phyloP scores from a whole-genome alignment of 2,113 vertebrate genomes.

The Uria aalge region DNA sequence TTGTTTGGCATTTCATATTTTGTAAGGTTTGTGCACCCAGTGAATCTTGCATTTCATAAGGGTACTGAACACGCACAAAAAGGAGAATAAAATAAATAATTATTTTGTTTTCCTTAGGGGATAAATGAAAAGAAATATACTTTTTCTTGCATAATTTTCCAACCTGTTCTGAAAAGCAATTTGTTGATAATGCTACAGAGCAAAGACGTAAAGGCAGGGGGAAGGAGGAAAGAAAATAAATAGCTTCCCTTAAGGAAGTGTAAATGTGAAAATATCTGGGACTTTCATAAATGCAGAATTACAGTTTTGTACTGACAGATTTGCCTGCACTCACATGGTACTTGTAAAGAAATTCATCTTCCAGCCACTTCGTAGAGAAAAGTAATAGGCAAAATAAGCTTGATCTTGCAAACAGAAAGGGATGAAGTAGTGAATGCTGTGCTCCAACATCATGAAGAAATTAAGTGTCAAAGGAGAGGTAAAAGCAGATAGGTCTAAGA shows the following conservation, averaged over 20 bases:
- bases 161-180: not conserved
- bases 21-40: not conserved
- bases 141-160: not conserved
- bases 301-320: not conserved
- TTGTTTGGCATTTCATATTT: not conserved
- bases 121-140: not conserved
- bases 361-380: not conserved
- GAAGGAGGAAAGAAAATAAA: not conserved
- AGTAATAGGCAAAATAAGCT: not conserved
- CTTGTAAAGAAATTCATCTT: not conserved
- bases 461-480: not conserved
- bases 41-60: not conserved
- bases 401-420: not conserved
- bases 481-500: not conserved
- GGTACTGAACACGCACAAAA: not conserved
- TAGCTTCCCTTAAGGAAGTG: not conserved
- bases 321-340: not conserved
- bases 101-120: slow-evolving; percentile 44
- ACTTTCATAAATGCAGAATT: not conserved
- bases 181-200: not conserved
- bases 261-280: not conserved
- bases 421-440: not conserved
- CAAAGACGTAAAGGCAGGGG: not conserved
- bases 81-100: slow-evolving; percentile 24
- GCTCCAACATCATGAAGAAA: not conserved